Evolutionary conservation across 2,888 invertebrate species (phyloP).

Genomic region (Drosophila aldrichi): DNA sequence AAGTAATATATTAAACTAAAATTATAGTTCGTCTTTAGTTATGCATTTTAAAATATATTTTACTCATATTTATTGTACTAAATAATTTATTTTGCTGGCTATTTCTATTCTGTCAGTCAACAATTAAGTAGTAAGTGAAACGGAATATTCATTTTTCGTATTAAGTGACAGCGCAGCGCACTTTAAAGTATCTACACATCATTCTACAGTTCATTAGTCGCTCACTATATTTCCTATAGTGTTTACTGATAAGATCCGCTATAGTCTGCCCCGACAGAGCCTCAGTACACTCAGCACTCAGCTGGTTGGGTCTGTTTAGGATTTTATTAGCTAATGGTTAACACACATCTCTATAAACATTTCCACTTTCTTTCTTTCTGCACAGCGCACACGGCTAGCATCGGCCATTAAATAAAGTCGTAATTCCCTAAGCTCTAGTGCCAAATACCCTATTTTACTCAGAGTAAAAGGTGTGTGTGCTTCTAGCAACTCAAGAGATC

Average conservation of each 20-base stretch:
- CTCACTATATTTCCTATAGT: background rate
- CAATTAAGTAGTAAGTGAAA: background rate
- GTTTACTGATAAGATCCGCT: constrained; percentile 2
- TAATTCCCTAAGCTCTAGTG: constrained; percentile 1
- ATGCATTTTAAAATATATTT: too few species aligned
- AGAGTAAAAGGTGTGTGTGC: background rate
- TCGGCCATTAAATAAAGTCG: constrained; percentile 14
- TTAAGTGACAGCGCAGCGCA: background rate
- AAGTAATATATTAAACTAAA: too few species aligned
- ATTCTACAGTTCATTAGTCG: background rate
- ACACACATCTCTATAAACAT: constrained; percentile 10
- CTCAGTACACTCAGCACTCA: background rate
- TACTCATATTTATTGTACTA: too few species aligned
- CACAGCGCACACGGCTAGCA: constrained; percentile 16
- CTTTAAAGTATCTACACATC: background rate
- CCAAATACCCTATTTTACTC: constrained; percentile 1
- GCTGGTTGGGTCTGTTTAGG: background rate
- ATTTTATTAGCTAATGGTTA: constrained; percentile 16
- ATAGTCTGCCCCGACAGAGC: background rate
- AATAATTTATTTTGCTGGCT: too few species aligned
- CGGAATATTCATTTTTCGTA: background rate
- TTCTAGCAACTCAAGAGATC: background rate
- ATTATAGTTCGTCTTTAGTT: too few species aligned
- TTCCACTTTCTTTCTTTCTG: constrained; percentile 14
- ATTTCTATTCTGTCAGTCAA: too few species aligned